Percentiles rank a stretch among this genome's conserved stretches.
Conservation (phyloP, 2,113 vertebrate genomes). For the Morone chrysops region DNA sequence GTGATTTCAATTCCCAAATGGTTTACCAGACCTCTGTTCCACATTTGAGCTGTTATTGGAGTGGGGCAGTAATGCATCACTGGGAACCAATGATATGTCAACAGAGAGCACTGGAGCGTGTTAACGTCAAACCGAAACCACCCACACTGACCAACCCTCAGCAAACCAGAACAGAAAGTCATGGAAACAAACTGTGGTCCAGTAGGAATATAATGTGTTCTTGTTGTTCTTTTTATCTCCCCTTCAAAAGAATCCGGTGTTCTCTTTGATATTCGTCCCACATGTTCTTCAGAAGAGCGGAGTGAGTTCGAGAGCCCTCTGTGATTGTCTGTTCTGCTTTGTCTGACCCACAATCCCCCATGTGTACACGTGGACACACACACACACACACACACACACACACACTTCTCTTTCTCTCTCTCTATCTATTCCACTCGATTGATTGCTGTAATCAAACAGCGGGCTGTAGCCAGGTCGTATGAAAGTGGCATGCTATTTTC, state of each 20-base stretch:
- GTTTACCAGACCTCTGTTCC: constrained; percentile 38
- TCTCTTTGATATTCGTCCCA: constrained; percentile 60
- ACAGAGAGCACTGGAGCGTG: constrained; percentile 34
- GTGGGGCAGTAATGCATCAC: constrained; percentile 41
- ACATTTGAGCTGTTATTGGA: constrained; percentile 42
- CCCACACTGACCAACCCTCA: constrained; percentile 33
- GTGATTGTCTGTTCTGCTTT: constrained; percentile 63
- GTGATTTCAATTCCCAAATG: constrained; percentile 27
- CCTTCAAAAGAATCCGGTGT: constrained; percentile 40
- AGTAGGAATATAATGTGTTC: constrained; percentile 14
- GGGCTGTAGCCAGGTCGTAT: constrained; percentile 26
- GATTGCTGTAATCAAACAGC: constrained; percentile 73
- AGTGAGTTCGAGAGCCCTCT: constrained; percentile 53
- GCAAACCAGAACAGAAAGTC: constrained; percentile 23
- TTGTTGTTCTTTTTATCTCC: constrained; percentile 58
- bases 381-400: not conserved
- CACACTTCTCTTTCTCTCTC: constrained; percentile 15
- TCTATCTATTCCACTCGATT: constrained; percentile 39
- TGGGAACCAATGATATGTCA: constrained; percentile 43
- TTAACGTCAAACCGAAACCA: constrained; percentile 51
- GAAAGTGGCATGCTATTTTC: constrained; percentile 56
- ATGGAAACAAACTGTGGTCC: constrained; percentile 34
- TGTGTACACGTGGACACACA: constrained; percentile 22
- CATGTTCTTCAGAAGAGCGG: constrained; percentile 63
- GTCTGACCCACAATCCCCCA: constrained; percentile 52